Percentiles rank a stretch among this genome's conserved stretches.
Conservation (phyloP, 2,797 vertebrate genomes). For the Molossus molossus region DNA sequence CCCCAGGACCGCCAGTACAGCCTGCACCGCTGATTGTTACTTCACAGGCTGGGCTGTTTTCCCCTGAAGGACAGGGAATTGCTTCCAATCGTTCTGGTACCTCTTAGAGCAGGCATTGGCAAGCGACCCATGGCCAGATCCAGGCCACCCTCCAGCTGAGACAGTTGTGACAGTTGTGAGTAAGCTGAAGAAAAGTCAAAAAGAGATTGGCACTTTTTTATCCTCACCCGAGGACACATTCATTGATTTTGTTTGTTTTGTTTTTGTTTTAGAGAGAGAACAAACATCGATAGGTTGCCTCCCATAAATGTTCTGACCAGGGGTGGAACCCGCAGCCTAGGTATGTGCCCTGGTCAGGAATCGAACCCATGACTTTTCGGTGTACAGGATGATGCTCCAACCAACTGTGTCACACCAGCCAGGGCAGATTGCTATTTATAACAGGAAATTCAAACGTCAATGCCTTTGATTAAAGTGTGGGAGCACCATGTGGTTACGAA, state of each 20-base stretch:
- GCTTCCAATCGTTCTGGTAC: background rate
- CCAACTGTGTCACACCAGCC: too few relatives aligned
- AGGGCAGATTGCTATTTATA: background rate
- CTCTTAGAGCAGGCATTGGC: background rate
- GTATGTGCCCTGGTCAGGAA: too few relatives aligned
- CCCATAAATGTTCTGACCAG: too few relatives aligned
- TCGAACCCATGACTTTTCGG: too few relatives aligned
- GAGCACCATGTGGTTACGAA: background rate
- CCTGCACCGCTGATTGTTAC: background rate
- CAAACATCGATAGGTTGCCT: too few relatives aligned
- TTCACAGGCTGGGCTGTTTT: background rate
- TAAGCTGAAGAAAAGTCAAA: background rate
- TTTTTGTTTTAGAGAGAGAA: too few relatives aligned
- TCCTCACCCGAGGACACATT: too few relatives aligned
- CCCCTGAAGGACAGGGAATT: background rate
- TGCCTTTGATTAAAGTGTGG: background rate
- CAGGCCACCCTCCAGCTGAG: background rate
- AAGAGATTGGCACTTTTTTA: too few relatives aligned
- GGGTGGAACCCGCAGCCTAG: too few relatives aligned
- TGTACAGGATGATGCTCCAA: too few relatives aligned
- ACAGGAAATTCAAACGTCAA: background rate
- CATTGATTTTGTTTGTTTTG: too few relatives aligned
- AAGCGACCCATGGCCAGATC: background rate
- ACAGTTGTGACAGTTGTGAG: background rate
- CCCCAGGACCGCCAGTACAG: background rate